Evolutionary conservation across 2,113 vertebrate genomes (phyloP), one percentile per base, ranked within the genome.

Genomic region (Calidris pygmaea): DNA sequence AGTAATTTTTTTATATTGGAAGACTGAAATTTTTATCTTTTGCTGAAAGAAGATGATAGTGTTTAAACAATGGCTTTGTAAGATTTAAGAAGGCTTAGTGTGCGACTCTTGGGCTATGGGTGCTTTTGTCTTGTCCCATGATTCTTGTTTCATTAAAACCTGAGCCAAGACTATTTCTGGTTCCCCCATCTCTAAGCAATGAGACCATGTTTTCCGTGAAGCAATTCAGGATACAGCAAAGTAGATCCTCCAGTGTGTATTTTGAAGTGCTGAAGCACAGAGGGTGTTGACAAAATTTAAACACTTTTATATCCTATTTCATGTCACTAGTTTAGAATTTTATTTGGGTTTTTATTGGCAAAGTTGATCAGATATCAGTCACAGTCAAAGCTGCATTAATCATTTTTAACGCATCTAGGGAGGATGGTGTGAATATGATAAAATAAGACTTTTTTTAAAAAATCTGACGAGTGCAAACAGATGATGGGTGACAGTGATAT

Each of bases 401-500:
- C 98, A 97, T 97, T 98, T 98, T 98, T 97, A 98, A 98, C 88
- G 96, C 96, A 95, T 92, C 85, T 96, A 94, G 96, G 96, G 97
- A 98, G 97, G 97, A 97, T 97, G 97, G 98, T 98, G 98, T 98
- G 98, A 98, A 98, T 97, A 96, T 94, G 96, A 97, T 96, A 98
- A 98, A 98, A 97, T 98, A 98, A 97, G 98, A 90, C 95, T 97
- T 97, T 97, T 97, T 94, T 21, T 14, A 21, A 86, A 95, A 97
- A 98, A 98, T 92, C 96, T 98, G 97, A 98, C 85, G 96, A 97
- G 96, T 97, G 98, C 97, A 98, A 98, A 97, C 97, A 98, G 98
- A 98, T 98, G 98, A 97, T 26, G 97, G 98, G 96, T 98, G 98
- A 98, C 97, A 98, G 98, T 97, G 98, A 98, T 98, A 98, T 98